A percentile compares a stretch with the other conserved stretches of the same genome.
phyloP scores from a whole-genome alignment of 2,888 invertebrate species.

The Orchesellides sinensis region DNA sequence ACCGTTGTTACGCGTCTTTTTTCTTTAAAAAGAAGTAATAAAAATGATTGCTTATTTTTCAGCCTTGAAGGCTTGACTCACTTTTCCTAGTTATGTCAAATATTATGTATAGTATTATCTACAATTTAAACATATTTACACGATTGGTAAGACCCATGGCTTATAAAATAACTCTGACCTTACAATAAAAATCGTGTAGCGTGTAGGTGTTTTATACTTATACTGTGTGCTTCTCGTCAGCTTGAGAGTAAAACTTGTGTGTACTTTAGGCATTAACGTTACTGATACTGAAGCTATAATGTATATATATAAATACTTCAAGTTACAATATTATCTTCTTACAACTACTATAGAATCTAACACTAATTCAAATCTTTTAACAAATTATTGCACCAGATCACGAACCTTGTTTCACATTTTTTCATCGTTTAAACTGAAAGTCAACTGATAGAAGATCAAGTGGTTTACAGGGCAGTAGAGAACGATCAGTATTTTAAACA shows the following conservation, averaged over 20 bases:
- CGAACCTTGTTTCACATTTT: conserved; percentile 72
- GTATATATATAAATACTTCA: conserved; percentile 5
- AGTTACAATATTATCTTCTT: not conserved
- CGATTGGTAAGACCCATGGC: no score
- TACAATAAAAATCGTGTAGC: no score
- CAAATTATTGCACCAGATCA: conserved; percentile 75
- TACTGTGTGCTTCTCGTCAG: not conserved
- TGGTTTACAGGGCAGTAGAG: no score
- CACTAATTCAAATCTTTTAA: conserved; percentile 19
- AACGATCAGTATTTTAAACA: no score
- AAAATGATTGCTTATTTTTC: conserved; percentile 53
- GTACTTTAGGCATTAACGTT: not conserved
- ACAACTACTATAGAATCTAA: not conserved
- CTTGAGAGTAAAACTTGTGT: not conserved
- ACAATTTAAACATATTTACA: not conserved
- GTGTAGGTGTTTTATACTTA: not conserved
- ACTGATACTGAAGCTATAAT: not conserved
- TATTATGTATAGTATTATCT: not conserved
- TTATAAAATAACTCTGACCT: no score
- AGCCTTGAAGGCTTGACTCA: conserved; percentile 35
- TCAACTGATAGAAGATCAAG: not conserved
- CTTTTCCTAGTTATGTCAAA: not conserved
- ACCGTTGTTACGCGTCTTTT: not conserved
- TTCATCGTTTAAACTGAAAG: conserved; percentile 16
- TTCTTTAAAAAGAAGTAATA: conserved; percentile 14